phyloP scores from a whole-genome alignment of 2,888 invertebrate genomes.

The Macrophya annulata region DNA sequence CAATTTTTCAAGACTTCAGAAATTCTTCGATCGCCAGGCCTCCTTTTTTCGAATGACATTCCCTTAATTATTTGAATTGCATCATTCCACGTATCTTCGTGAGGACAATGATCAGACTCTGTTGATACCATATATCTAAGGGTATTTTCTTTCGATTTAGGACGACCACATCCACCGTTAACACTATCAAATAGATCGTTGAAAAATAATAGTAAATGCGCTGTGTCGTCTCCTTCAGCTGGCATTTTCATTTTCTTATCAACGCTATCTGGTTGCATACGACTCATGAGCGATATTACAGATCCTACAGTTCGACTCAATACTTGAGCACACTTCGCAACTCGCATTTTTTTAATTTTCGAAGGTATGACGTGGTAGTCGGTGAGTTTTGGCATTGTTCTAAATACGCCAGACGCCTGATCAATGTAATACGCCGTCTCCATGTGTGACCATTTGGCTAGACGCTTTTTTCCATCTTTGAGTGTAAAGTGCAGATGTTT shows the following conservation, averaged over 20 bases:
- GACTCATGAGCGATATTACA: background rate
- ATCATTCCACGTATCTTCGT: too few species aligned
- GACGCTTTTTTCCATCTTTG: background rate
- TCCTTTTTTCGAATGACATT: too few species aligned
- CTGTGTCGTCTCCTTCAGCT: background rate
- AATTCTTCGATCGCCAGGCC: too few species aligned
- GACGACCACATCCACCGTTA: conserved; percentile 17
- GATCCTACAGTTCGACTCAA: conserved; percentile 24
- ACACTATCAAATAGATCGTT: conserved; percentile 13
- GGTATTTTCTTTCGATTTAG: background rate
- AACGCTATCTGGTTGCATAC: background rate
- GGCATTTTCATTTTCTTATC: conserved; percentile 1
- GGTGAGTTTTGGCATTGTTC: conserved; percentile 13
- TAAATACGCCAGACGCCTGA: conserved; percentile 17
- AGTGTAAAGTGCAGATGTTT: background rate
- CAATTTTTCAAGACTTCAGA: too few species aligned
- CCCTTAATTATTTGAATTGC: too few species aligned
- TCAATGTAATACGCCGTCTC: conserved; percentile 10
- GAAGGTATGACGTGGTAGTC: background rate
- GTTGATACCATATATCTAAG: background rate
- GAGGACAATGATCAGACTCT: background rate
- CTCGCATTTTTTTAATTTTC: conserved; percentile 6
- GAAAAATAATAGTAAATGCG: background rate
- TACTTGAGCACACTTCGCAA: conserved; percentile 22
- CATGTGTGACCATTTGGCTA: conserved; percentile 13